These are phyloP conservation scores for Tetranychus truncatus DNA, from an alignment of 2,888 invertebrate genomes.

Conservation along the genomic window DNA sequence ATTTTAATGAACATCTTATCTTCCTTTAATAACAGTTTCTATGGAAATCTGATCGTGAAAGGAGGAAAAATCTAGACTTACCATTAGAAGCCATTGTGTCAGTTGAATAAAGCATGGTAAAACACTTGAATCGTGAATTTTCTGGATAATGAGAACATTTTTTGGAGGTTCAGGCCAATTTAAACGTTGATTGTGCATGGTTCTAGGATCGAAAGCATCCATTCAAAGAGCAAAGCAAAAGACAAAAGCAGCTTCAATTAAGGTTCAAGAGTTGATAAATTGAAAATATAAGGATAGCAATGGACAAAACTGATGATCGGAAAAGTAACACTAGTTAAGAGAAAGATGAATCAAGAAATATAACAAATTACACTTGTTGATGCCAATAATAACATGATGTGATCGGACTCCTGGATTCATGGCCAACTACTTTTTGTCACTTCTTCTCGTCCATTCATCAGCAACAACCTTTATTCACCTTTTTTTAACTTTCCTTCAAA, in stretches of 20 bases:
- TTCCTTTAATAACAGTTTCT: neutral
- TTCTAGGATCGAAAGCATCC: neutral
- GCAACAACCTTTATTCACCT: neutral
- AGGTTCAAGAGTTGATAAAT: too few relatives aligned
- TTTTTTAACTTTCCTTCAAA: too few relatives aligned
- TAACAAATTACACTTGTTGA: neutral
- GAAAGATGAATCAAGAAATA: too few relatives aligned
- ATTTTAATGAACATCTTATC: neutral
- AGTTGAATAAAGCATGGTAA: slow-evolving; percentile 75
- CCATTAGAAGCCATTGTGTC: slow-evolving; percentile 77
- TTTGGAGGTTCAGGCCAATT: slow-evolving; percentile 93
- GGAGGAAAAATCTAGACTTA: slow-evolving; percentile 33
- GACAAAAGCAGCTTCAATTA: too few relatives aligned
- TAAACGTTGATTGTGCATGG: slow-evolving; percentile 54
- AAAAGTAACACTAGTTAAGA: too few relatives aligned
- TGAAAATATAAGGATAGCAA: too few relatives aligned
- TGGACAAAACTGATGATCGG: too few relatives aligned
- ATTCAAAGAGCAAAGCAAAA: neutral
- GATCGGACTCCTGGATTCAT: neutral
- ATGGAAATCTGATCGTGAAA: neutral
- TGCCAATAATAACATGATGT: neutral
- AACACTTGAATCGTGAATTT: slow-evolving; percentile 75
- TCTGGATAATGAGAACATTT: slow-evolving; percentile 90
- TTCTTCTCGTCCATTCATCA: neutral
- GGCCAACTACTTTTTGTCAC: neutral